phyloP scores from a whole-genome alignment of 2,797 vertebrate species.

The Helostoma temminkii region DNA sequence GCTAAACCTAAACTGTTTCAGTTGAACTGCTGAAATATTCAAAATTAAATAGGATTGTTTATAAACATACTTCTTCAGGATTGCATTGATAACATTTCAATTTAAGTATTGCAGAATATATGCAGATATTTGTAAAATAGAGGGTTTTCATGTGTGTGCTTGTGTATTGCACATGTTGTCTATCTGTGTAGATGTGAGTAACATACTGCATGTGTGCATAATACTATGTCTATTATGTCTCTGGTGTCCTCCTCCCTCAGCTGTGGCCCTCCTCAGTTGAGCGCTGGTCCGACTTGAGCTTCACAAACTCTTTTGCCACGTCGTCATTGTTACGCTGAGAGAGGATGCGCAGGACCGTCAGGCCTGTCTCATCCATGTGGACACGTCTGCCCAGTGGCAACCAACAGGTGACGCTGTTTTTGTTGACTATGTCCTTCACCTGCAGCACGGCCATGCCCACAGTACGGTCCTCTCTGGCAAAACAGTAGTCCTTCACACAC shows the following conservation, averaged over 20 bases:
- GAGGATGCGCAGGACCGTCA: conserved; percentile 96
- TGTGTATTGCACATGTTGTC: conserved; percentile 69
- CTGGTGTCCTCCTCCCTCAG: conserved; percentile 82
- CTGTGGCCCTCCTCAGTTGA: conserved; percentile 92
- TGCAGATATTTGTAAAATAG: conserved; percentile 73
- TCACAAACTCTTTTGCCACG: conserved; percentile 98
- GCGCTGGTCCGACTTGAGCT: conserved; percentile 97
- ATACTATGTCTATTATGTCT: conserved; percentile 83
- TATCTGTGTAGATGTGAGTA: conserved; percentile 56
- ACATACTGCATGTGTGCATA: conserved; percentile 75
- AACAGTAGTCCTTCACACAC: conserved; percentile 99
- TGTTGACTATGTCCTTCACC: conserved; percentile 90
- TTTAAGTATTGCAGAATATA: conserved; percentile 76
- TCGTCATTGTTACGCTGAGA: conserved; percentile 98
- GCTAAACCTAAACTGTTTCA: conserved; percentile 38
- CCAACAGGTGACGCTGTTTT: conserved; percentile 86
- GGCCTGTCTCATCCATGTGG: conserved; percentile 98
- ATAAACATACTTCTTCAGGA: conserved; percentile 62
- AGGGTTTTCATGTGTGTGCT: conserved; percentile 69
- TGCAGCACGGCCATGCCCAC: conserved; percentile 94
- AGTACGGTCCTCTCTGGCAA: conserved; percentile 95
- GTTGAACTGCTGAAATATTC: conserved; percentile 37
- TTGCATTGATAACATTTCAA: conserved; percentile 74
- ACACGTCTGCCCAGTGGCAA: conserved; percentile 90
- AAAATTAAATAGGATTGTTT: conserved; percentile 47